phyloP scores from a whole-genome alignment of 2,113 vertebrate genomes.

The Tragelaphus buxtoni region DNA sequence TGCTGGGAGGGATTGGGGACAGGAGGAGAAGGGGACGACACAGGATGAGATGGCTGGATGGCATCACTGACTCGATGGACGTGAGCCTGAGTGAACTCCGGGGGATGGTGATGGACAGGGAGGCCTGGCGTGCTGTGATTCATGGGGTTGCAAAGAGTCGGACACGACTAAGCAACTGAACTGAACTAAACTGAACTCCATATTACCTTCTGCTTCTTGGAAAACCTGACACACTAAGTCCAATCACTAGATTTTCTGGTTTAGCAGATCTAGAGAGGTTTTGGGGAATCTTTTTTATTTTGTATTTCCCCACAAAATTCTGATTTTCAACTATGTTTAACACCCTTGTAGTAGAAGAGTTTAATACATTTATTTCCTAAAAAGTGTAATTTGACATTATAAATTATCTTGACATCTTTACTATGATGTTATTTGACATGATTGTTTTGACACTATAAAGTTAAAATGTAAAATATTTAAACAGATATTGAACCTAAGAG shows the following conservation, averaged over 20 bases:
- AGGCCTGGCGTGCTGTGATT: no score
- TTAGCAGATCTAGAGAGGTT: background rate
- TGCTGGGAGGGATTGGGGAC: no score
- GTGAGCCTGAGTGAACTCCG: no score
- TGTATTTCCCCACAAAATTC: background rate
- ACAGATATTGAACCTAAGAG: background rate
- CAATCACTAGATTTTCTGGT: background rate
- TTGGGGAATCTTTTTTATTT: background rate
- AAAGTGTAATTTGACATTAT: background rate
- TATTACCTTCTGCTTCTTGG: background rate
- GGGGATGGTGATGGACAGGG: no score
- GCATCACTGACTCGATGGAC: no score
- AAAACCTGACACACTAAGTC: background rate
- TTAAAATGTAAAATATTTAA: slow-evolving; percentile 2
- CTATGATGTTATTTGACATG: background rate
- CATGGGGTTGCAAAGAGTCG: no score
- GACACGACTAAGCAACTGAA: no score
- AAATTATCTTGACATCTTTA: slow-evolving; percentile 1
- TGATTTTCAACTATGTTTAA: background rate
- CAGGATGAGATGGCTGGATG: no score
- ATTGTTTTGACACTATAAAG: background rate
- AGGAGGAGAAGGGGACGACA: no score
- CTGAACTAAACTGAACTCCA: background rate
- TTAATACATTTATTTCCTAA: background rate
- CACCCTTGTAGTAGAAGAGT: background rate